Conservation (phyloP, 2,797 vertebrate genomes). For the Balearica regulorum region DNA sequence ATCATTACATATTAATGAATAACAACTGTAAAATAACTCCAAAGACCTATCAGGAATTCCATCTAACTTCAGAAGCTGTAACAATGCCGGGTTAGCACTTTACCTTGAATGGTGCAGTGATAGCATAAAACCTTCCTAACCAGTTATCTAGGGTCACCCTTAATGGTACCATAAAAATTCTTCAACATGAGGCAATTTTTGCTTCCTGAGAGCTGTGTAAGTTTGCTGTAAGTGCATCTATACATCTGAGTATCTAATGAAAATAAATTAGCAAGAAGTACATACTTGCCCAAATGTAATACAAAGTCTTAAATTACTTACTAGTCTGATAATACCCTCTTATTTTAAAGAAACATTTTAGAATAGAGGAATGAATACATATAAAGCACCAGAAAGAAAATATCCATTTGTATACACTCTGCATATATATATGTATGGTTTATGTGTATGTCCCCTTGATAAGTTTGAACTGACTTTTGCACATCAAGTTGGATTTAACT, state of each 20-base stretch:
- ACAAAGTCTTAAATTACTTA: not conserved
- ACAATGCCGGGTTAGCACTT: not conserved
- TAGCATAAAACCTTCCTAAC: conserved; percentile 5
- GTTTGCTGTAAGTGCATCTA: conserved; percentile 20
- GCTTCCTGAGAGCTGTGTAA: not conserved
- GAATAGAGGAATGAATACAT: not conserved
- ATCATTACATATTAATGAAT: not conserved
- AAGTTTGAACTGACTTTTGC: not conserved
- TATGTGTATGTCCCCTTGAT: not conserved
- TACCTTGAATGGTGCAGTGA: not conserved
- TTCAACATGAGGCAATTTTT: not conserved
- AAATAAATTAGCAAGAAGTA: conserved; percentile 18
- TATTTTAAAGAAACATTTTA: not conserved
- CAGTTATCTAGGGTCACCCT: not conserved
- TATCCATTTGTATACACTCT: not conserved
- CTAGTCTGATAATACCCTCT: not conserved
- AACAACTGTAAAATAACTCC: not conserved
- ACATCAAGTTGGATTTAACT: not conserved
- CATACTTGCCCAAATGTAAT: not conserved
- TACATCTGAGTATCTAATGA: not conserved
- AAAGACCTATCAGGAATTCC: not conserved
- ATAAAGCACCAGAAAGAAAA: not conserved
- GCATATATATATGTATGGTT: not conserved
- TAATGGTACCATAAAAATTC: conserved; percentile 32
- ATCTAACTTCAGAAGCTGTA: not conserved